These are phyloP conservation scores for Peromyscus californicus DNA, from an alignment of 2,113 vertebrate genomes.

Conservation along the genomic window DNA sequence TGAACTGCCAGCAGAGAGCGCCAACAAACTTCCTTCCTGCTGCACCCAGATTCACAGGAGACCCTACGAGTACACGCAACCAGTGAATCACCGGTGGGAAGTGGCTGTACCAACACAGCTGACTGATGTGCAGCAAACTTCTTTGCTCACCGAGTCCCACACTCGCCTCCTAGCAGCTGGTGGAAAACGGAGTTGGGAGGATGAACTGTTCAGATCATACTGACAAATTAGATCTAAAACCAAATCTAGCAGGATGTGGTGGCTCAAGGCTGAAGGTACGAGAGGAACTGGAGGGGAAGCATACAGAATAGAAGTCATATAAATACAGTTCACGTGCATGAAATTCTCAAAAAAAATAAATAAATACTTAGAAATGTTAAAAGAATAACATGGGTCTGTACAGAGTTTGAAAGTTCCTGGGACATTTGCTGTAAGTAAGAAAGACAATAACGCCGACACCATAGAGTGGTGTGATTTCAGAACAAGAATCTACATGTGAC, in stretches of 20 bases:
- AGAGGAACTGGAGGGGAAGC: neutral
- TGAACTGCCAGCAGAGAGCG: neutral
- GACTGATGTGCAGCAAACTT: neutral
- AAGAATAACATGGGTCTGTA: neutral
- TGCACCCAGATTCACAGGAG: neutral
- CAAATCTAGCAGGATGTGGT: neutral
- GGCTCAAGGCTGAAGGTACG: neutral
- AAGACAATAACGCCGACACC: neutral
- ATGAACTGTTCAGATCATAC: neutral
- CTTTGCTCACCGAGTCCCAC: neutral
- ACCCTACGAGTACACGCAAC: neutral
- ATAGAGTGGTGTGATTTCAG: neutral
- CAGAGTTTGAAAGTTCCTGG: constrained; percentile 19
- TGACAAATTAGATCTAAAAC: neutral
- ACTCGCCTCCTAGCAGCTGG: neutral
- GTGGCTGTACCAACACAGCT: neutral
- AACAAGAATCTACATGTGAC: neutral
- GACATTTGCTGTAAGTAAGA: neutral
- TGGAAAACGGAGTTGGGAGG: neutral
- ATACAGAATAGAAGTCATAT: neutral
- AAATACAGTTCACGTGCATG: too few relatives aligned
- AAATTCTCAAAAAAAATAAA: neutral
- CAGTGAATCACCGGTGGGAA: neutral
- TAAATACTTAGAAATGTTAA: neutral
- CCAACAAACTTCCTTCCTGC: neutral